phyloP scores from a whole-genome alignment of 2,113 vertebrate genomes.

The Malurus alboscapulatus region DNA sequence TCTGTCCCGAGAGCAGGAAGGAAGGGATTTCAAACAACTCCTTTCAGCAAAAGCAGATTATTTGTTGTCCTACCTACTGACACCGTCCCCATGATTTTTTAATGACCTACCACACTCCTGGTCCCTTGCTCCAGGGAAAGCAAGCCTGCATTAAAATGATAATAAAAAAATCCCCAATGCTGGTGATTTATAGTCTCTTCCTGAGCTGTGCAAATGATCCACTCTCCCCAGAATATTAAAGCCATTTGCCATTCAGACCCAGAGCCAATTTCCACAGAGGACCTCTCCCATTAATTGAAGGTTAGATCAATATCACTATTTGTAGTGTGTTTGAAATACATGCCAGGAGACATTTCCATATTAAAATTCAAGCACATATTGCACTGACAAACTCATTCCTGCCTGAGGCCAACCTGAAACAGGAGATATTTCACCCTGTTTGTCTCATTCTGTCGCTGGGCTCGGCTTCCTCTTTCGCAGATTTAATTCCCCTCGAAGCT shows the following conservation, averaged over 20 bases:
- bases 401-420: background rate
- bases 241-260: background rate
- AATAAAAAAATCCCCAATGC: background rate
- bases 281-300: background rate
- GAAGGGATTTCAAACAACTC: background rate
- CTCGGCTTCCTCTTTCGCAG: background rate
- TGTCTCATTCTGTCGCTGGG: background rate
- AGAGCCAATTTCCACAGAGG: background rate
- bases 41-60: background rate
- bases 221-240: conserved; percentile 9
- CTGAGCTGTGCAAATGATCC: background rate
- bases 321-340: background rate
- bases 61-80: background rate
- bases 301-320: conserved; percentile 7
- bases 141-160: background rate
- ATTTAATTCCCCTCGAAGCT: background rate
- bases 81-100: background rate
- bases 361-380: conserved; percentile 24
- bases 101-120: background rate
- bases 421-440: background rate
- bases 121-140: background rate
- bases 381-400: background rate
- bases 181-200: conserved; percentile 7
- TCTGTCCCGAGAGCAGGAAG: background rate
- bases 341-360: conserved; percentile 20